phyloP scores from a whole-genome alignment of 1,140 invertebrate species.

The Drosophila parabipectinata region DNA sequence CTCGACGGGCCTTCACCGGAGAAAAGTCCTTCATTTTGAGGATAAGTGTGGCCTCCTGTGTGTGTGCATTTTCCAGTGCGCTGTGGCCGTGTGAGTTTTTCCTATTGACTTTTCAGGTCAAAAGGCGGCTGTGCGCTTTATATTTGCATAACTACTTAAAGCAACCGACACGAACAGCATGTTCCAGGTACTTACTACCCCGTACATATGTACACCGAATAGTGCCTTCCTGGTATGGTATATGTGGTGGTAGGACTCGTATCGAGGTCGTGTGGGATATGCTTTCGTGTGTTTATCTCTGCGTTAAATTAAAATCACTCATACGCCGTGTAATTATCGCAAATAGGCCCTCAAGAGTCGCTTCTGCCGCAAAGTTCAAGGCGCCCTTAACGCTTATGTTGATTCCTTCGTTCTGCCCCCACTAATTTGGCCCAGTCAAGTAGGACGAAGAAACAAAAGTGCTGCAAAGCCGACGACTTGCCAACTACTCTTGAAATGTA shows the following conservation, averaged over 20 bases:
- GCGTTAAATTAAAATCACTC: slow-evolving; percentile 75
- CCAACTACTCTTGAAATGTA: slow-evolving; percentile 64
- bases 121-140: slow-evolving; percentile 73
- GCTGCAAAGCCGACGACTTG: slow-evolving; percentile 55
- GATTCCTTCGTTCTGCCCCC: neutral
- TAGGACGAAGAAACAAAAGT: slow-evolving; percentile 47
- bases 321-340: slow-evolving; percentile 62
- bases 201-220: slow-evolving; percentile 8
- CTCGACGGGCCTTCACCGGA: slow-evolving; percentile 15
- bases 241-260: slow-evolving; percentile 1
- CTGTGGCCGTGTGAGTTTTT: slow-evolving; percentile 63
- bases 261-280: slow-evolving; percentile 26
- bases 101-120: slow-evolving; percentile 76
- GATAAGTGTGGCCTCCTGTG: slow-evolving; percentile 16
- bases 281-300: slow-evolving; percentile 47
- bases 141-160: slow-evolving; percentile 79
- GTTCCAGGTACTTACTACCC: slow-evolving; percentile 15
- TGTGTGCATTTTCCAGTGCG: slow-evolving; percentile 25
- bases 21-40: slow-evolving; percentile 18
- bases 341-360: slow-evolving; percentile 36
- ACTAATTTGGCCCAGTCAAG: slow-evolving; percentile 65
- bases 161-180: slow-evolving; percentile 29
- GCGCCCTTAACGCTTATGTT: slow-evolving; percentile 38
- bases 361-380: slow-evolving; percentile 58
- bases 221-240: neutral